A percentile compares a stretch with the other conserved stretches of the same genome.
phyloP scores from a whole-genome alignment of 2,797 vertebrate genomes.

The Kryptopterus vitreolus region DNA sequence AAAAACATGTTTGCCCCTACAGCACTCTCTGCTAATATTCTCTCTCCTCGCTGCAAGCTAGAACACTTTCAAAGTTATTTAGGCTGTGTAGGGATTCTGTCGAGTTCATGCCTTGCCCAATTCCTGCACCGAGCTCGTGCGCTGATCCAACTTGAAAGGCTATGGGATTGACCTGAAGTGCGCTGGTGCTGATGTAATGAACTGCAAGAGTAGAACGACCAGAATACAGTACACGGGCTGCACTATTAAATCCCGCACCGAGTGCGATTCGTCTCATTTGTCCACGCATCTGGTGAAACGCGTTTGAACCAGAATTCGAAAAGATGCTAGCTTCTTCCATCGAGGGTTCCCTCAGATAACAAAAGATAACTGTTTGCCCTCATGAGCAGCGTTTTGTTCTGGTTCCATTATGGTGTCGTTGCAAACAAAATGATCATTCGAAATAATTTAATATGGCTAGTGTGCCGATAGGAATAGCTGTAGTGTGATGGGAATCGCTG shows the following conservation, averaged over 20 bases:
- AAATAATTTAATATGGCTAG: neutral
- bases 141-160: conserved; percentile 33
- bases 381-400: neutral
- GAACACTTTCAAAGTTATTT: conserved; percentile 39
- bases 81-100: neutral
- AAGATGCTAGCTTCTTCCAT: conserved; percentile 13
- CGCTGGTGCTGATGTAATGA: conserved; percentile 43
- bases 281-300: neutral
- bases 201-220: conserved; percentile 35
- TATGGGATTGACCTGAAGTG: conserved; percentile 36
- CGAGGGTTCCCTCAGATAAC: neutral
- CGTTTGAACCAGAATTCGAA: conserved; percentile 10
- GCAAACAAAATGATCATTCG: conserved; percentile 3
- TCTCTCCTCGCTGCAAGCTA: conserved; percentile 15
- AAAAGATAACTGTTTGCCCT: conserved; percentile 5
- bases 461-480: conserved; percentile 26
- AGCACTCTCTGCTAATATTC: conserved; percentile 25
- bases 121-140: neutral
- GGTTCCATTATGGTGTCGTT: neutral
- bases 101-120: conserved; percentile 17
- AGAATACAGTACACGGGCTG: neutral
- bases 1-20: conserved; percentile 18
- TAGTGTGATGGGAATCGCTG: neutral
- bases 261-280: neutral
- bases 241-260: neutral